Base-by-base conservation (phyloP, 2,888 invertebrate genomes). In the Drosophila melanosoma region DNA sequence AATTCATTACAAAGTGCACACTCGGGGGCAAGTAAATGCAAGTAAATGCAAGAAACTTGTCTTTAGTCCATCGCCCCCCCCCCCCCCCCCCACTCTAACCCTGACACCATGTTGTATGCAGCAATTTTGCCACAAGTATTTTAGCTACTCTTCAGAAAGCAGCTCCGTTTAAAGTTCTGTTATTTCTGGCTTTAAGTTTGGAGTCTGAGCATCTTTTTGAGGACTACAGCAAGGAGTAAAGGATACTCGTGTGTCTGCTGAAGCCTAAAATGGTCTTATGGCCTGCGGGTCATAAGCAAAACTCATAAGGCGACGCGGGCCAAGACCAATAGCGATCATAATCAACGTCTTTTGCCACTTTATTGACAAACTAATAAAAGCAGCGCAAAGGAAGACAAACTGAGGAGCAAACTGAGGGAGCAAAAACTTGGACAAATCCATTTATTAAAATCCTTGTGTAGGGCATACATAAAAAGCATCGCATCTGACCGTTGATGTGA, bases 301-400 rank as follows among this genome's bases (percentile, higher is more conserved):
- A 69, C 79, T 81, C 74, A 79, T 73, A 73, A 75, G 79, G 52
- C 48, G 74, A 63, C 26, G 23, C 15, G 15, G 15, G 7, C 23
- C 45, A 45, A 15, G 57, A 26, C 53, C 71, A 62, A 69, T 52
- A 73, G 69, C 71, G 75, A 79, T 82, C 81, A 63, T 76, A 82
- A 87, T 87, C 84, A 87, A 83, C 83, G 81, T 85, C 87, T 85
- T 85, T 86, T 74, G 87, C 67, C 86, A 85, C 82, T 85, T 87
- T 90, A 90, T 90, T 90, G 91, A 86, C 89, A 91, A 88, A 90
- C 89, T 90, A 90, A 91, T 91, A 90, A 89, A 88, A 91, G 71
- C 77, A 76, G 59, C 54, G 69, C 66, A 56, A 54, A 45, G 53
- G 26, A 56, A 23, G n/a, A 32, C 32, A 33, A 4, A 32, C 29